phyloP scores from a whole-genome alignment of 2,113 vertebrate genomes.

The Struthidea cinerea region DNA sequence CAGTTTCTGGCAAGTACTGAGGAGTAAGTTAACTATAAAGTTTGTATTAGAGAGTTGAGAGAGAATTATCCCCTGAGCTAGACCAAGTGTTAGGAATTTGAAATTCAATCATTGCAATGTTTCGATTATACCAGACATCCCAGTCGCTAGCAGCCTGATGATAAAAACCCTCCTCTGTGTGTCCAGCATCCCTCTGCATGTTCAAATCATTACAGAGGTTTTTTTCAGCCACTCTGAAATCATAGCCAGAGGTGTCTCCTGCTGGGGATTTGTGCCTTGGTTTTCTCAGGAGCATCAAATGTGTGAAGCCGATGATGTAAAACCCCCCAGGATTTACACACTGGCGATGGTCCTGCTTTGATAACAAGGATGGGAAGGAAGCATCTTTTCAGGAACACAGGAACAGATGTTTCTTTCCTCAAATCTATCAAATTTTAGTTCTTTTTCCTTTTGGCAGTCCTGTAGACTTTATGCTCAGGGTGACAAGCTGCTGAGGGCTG shows the following conservation, averaged over 20 bases:
- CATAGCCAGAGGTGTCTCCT: not conserved
- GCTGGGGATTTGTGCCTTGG: not conserved
- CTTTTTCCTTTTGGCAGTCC: not conserved
- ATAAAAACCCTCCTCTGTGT: not conserved
- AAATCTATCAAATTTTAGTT: not conserved
- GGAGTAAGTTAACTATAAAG: conserved; percentile 71
- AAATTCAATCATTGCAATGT: conserved; percentile 23
- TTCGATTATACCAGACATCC: not conserved
- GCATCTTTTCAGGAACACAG: not conserved
- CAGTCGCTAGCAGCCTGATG: not conserved
- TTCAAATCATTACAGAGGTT: not conserved
- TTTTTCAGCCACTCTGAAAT: not conserved
- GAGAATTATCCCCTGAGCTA: not conserved
- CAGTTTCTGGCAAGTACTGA: conserved; percentile 81
- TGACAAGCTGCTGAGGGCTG: not conserved
- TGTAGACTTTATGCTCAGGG: not conserved
- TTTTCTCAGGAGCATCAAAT: not conserved
- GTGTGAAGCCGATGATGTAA: not conserved
- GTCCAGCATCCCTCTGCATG: not conserved
- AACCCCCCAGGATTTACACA: not conserved
- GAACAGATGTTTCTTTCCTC: not conserved
- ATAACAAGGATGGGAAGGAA: not conserved
- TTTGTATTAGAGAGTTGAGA: conserved; percentile 32
- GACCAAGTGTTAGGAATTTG: not conserved
- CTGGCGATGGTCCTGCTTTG: not conserved